Percentiles rank a stretch among this genome's conserved stretches.
These are phyloP conservation scores for Empidonax alnorum DNA, from an alignment of 2,113 vertebrate genomes.

Conservation along the genomic window DNA sequence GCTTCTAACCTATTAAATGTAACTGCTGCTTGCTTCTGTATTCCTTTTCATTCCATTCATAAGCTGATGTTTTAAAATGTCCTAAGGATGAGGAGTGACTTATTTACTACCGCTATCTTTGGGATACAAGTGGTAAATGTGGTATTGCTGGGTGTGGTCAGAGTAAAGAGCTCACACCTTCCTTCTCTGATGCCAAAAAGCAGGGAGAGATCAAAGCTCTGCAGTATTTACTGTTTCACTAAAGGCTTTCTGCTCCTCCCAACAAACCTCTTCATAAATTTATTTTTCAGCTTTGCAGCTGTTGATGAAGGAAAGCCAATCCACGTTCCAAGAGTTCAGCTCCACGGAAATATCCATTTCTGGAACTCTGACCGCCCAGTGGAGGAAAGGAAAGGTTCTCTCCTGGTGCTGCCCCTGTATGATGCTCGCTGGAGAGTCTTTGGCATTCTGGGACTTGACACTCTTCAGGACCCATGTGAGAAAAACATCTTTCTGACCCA, in stretches of 20 bases:
- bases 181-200: background rate
- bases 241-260: background rate
- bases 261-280: background rate
- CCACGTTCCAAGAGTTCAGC: constrained; percentile 75
- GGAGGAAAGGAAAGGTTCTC: constrained; percentile 68
- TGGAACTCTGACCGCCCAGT: constrained; percentile 65
- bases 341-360: constrained; percentile 78
- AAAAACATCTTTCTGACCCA: constrained; percentile 73
- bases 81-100: background rate
- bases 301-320: constrained; percentile 74
- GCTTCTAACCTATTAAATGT: background rate
- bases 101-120: background rate
- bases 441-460: constrained; percentile 79
- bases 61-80: background rate
- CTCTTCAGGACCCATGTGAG: constrained; percentile 65
- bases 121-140: background rate
- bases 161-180: background rate
- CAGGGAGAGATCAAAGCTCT: background rate
- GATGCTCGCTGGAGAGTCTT: constrained; percentile 72
- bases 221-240: background rate
- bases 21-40: background rate
- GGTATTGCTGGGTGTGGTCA: background rate
- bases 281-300: constrained; percentile 73
- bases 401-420: constrained; percentile 77
- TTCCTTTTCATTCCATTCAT: background rate